Evolutionary conservation across 2,888 invertebrate species (phyloP), one percentile per base, ranked within the genome.

Genomic region (Taphrorychus bicolor): DNA sequence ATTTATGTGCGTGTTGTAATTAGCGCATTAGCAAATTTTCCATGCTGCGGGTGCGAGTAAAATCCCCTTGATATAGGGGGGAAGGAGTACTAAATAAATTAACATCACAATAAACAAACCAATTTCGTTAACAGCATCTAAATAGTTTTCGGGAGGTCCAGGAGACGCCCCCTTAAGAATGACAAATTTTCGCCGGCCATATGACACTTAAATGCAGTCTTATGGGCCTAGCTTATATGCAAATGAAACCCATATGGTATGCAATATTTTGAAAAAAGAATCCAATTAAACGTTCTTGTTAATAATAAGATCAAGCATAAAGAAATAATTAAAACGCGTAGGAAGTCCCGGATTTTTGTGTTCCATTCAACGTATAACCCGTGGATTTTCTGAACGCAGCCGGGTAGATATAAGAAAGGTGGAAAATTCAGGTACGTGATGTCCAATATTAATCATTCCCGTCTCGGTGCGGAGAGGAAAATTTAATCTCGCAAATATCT

Each of bases 161-260:
- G 21, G 52, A 40, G 17, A 19, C 60, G 14, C 60, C 60, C 60
- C 60, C 53, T 53, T 49, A 80, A 78, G 75, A 73, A 76, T 79
- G 78, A 79, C 77, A 79, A 79, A 79, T 79, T 73, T 74, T 68
- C 73, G 61, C 66, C 64, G 71, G 77, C 81, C 82, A 81, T 82
- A 80, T 82, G 81, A 79, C 80, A 75, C 60, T 18, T 16, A 32
- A 32, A 32, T 32, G 32, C n/a, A 7, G 16, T 51, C n/a, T 5
- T 45, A 16, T 45, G 45, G 32, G 32, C 11, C 7, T 7, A 32
- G 32, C 7, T 32, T 7, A 32, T 17, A 45, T 45, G 45, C 45
- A 45, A 45, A 45, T 45, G n/a, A 5, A 45, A 7, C 45, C 45
- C 45, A 51, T 14, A 51, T 51, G 51, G 19, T 52, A 19, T 24